Evolutionary conservation across 2,888 invertebrate species (phyloP).

Genomic region (Eupithecia abbreviata): DNA sequence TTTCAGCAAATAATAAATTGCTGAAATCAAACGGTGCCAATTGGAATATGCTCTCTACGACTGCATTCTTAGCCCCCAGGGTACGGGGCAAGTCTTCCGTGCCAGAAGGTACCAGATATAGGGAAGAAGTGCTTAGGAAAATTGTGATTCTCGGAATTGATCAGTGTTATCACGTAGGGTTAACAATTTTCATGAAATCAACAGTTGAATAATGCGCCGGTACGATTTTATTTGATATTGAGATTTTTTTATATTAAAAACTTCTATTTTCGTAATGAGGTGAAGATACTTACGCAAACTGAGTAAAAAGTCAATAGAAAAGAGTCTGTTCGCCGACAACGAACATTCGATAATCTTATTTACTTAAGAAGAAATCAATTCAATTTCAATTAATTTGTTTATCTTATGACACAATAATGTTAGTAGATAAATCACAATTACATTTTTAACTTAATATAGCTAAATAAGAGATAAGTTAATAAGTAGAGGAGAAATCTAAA

Average conservation of each 20-base stretch:
- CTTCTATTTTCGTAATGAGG: background rate
- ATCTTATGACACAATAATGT: too few species aligned
- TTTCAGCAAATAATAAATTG: background rate
- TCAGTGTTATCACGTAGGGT: background rate
- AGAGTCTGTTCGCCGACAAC: background rate
- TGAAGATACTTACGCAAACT: background rate
- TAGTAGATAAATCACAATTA: too few species aligned
- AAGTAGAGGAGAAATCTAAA: too few species aligned
- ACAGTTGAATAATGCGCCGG: background rate
- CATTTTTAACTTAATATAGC: too few species aligned
- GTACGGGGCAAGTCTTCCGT: slow-evolving; percentile 31
- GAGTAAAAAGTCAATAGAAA: background rate
- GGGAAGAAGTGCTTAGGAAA: slow-evolving; percentile 25
- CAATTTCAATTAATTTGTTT: too few species aligned
- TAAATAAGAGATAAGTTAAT: too few species aligned
- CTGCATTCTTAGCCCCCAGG: slow-evolving; percentile 30
- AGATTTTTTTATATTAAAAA: too few species aligned
- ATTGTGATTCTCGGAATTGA: slow-evolving; percentile 18
- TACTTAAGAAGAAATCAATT: too few species aligned
- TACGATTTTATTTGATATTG: too few species aligned
- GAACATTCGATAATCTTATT: background rate
- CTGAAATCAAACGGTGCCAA: slow-evolving; percentile 19
- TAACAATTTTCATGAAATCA: background rate
- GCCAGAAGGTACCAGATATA: slow-evolving; percentile 27
- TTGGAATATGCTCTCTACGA: slow-evolving; percentile 17